Conservation (phyloP, 1,140 invertebrate species). For the Pseudomyrmex concolor region DNA sequence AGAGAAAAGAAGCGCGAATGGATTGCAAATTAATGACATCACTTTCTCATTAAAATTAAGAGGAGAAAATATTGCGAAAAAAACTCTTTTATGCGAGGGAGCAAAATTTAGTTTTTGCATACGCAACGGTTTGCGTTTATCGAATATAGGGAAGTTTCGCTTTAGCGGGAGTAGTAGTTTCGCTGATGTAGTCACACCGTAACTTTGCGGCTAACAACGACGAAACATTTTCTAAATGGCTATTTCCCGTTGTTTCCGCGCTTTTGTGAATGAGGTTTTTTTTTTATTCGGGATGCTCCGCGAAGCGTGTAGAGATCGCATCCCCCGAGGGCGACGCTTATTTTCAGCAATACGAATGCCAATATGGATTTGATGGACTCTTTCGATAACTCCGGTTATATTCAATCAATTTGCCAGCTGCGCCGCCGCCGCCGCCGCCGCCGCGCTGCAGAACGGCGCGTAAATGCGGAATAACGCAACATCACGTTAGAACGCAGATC, state of each 20-base stretch:
- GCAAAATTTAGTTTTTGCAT: background rate
- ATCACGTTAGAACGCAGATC: slow-evolving; percentile 31
- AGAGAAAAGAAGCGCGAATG: too few species aligned
- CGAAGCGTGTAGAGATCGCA: slow-evolving; percentile 31
- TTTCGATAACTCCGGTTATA: slow-evolving; percentile 28
- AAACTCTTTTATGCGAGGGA: background rate
- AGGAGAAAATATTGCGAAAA: too few species aligned
- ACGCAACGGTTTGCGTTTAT: background rate
- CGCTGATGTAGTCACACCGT: background rate
- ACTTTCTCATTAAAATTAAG: too few species aligned
- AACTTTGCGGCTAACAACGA: background rate
- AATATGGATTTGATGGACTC: slow-evolving; percentile 9
- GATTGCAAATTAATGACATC: too few species aligned
- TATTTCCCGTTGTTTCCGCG: slow-evolving; percentile 40
- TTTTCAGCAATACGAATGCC: slow-evolving; percentile 43
- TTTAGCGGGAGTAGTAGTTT: background rate
- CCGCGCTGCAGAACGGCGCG: slow-evolving; percentile 7
- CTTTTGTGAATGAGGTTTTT: background rate
- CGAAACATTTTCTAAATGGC: slow-evolving; percentile 32
- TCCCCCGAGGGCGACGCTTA: slow-evolving; percentile 15
- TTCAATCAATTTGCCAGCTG: slow-evolving; percentile 22
- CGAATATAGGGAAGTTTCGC: slow-evolving; percentile 1
- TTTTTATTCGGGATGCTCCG: slow-evolving; percentile 29
- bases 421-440: too few species aligned
- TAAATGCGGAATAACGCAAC: slow-evolving; percentile 38